Conservation (phyloP, 2,113 vertebrate species). For the Xenus cinereus region DNA sequence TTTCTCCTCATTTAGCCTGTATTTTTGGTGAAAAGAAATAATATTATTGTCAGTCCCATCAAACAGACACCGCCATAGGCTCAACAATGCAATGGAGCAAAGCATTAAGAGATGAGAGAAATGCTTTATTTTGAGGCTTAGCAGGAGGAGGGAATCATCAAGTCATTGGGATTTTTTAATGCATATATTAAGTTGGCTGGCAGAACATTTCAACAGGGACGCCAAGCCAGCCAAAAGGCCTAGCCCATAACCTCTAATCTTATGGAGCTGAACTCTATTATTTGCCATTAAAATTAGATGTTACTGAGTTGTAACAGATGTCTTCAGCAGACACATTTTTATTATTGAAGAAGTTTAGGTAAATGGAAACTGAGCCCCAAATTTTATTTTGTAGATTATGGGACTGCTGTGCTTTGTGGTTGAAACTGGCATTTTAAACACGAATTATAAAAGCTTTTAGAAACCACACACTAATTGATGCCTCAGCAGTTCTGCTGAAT, state of each 20-base stretch:
- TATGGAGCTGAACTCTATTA: constrained; percentile 78
- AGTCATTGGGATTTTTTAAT: constrained; percentile 50
- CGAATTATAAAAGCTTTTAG: constrained; percentile 72
- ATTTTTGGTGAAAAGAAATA: constrained; percentile 68
- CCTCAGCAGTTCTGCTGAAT: constrained; percentile 71
- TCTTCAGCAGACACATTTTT: constrained; percentile 72
- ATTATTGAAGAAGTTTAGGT: constrained; percentile 76
- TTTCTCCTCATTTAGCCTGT: constrained; percentile 60
- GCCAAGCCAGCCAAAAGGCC: constrained; percentile 73
- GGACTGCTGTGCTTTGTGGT: constrained; percentile 64
- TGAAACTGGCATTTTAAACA: constrained; percentile 68
- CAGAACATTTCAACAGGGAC: constrained; percentile 60
- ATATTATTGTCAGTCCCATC: constrained; percentile 71
- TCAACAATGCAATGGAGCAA: constrained; percentile 70
- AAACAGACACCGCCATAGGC: constrained; percentile 69
- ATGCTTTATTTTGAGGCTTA: constrained; percentile 37
- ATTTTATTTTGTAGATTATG: constrained; percentile 72
- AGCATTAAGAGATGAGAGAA: constrained; percentile 61
- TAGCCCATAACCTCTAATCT: constrained; percentile 80
- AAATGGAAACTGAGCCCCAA: constrained; percentile 78
- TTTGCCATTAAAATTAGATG: constrained; percentile 83
- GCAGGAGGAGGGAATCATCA: constrained; percentile 9
- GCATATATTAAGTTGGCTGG: constrained; percentile 70
- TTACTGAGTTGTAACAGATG: constrained; percentile 79
- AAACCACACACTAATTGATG: constrained; percentile 70